These are phyloP conservation scores for Elaphurus davidianus DNA, from an alignment of 2,113 vertebrate genomes.

Conservation along the genomic window DNA sequence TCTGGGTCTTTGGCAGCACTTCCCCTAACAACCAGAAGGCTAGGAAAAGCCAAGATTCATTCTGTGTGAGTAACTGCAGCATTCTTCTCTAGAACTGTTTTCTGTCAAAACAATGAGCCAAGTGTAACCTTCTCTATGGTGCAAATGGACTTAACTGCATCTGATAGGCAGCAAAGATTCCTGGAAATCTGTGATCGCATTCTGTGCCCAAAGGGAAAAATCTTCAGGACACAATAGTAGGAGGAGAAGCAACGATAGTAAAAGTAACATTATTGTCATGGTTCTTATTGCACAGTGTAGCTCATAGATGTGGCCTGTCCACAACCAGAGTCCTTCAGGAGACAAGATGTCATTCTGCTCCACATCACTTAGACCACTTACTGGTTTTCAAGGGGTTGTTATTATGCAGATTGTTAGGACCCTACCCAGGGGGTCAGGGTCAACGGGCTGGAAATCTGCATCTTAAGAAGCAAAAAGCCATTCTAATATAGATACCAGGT, in stretches of 20 bases:
- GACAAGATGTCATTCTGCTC: background rate
- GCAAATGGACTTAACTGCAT: background rate
- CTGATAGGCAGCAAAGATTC: background rate
- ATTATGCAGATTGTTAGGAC: background rate
- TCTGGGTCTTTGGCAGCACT: background rate
- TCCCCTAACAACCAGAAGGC: background rate
- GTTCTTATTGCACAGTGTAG: background rate
- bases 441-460: background rate
- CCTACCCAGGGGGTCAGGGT: background rate
- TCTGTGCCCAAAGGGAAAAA: background rate
- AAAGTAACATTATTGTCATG: background rate
- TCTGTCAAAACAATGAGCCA: background rate
- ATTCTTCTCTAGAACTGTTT: background rate
- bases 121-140: background rate
- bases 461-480: background rate
- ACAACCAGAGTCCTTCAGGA: background rate
- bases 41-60: background rate
- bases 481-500: background rate
- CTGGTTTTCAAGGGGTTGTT: background rate
- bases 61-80: background rate
- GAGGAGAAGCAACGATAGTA: background rate
- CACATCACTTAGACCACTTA: background rate
- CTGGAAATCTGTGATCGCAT: background rate
- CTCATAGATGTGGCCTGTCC: background rate
- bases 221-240: background rate